A percentile compares a stretch with the other conserved stretches of the same genome.
Evolutionary conservation across 2,113 vertebrate genomes (phyloP).

Genomic region (Tenebrosternarchus preto): DNA sequence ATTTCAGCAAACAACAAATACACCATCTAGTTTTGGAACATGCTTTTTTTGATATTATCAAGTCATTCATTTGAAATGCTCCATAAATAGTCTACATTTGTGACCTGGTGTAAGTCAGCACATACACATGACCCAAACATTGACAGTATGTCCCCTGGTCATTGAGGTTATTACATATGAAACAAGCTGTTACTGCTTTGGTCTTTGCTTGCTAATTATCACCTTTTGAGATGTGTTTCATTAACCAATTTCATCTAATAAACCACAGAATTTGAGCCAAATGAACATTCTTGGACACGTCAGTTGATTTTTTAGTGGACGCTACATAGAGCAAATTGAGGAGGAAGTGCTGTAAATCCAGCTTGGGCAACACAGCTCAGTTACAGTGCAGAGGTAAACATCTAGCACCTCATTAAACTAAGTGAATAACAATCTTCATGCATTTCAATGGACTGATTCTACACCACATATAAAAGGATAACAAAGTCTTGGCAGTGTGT

Average conservation of each 20-base stretch:
- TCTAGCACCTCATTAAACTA: conserved; percentile 1
- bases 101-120: conserved; percentile 47
- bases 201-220: conserved; percentile 87
- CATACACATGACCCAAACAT: conserved; percentile 51
- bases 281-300: conserved; percentile 70
- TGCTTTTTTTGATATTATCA: not conserved
- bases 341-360: not conserved
- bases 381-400: not conserved
- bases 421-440: not conserved
- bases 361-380: not conserved
- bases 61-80: conserved; percentile 15
- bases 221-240: conserved; percentile 93
- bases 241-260: conserved; percentile 87
- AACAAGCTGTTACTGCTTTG: conserved; percentile 75
- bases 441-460: not conserved
- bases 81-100: conserved; percentile 23
- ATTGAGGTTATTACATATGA: conserved; percentile 81
- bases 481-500: not conserved
- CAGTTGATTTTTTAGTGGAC: conserved; percentile 5
- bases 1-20: not conserved
- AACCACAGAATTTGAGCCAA: conserved; percentile 89
- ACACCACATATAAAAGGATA: not conserved
- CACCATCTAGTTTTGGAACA: not conserved
- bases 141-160: conserved; percentile 61
- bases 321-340: not conserved